Evolutionary conservation across 2,797 vertebrate species (phyloP), one percentile per base, ranked within the genome.

Genomic region (Sphenodon punctatus): DNA sequence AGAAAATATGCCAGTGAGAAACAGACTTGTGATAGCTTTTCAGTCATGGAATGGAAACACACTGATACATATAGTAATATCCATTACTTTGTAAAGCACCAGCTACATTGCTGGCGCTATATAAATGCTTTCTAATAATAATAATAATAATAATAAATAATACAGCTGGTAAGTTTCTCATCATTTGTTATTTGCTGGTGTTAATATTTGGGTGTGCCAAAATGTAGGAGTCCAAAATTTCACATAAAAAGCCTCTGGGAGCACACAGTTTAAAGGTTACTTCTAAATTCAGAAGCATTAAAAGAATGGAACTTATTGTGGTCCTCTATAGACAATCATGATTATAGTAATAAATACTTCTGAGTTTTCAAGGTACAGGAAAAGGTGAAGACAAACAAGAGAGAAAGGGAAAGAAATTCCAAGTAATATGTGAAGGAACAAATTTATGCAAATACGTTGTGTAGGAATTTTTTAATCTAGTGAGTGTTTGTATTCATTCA

Each of bases 111-210:
- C n/a, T n/a, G n/a, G n/a, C n/a, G n/a, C n/a, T n/a, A n/a, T n/a
- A n/a, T n/a, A n/a, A n/a, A n/a, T n/a, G n/a, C n/a, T n/a, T n/a
- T n/a, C n/a, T n/a, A n/a, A n/a, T n/a, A n/a, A n/a, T n/a, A n/a
- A n/a, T n/a, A n/a, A n/a, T n/a, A n/a, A n/a, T n/a, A n/a, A n/a
- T 49, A 49, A 23, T 4, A 4, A 22, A 7, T 2, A 36, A 3
- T 48, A n/a, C 20, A 20, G 23, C 23, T 6, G 22, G 45, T 46
- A n/a, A n/a, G n/a, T n/a, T n/a, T n/a, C n/a, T n/a, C n/a, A n/a
- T n/a, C n/a, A n/a, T n/a, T n/a, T 34, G 56, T n/a, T 27, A 30
- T 32, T 39, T 3, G 1, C 0, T 0, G 2, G 7, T 60, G 12
- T 59, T 67, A 10, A 15, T 48, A 59, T 70, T 30, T 46, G 39